Conservation (phyloP, 2,113 vertebrate species). For the Natator depressus region DNA sequence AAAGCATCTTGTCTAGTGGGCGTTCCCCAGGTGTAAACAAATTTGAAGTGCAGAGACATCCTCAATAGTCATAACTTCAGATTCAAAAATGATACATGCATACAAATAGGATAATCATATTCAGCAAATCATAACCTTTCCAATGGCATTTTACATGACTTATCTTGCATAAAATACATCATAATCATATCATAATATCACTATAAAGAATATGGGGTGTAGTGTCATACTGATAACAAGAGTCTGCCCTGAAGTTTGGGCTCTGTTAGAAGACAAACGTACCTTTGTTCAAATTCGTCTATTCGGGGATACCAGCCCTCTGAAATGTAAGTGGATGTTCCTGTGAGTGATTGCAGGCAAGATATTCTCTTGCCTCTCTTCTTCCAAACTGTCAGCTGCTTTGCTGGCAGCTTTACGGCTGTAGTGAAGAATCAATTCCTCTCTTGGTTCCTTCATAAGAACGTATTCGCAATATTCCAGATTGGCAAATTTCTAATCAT, state of each 20-base stretch:
- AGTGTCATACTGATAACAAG: neutral
- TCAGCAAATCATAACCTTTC: no score
- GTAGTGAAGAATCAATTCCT: neutral
- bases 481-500: neutral
- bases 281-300: neutral
- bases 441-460: neutral
- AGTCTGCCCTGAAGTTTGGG: neutral
- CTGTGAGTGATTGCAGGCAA: neutral
- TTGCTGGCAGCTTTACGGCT: neutral
- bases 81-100: no score
- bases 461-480: accelerated
- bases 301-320: neutral
- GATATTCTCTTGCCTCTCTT: neutral
- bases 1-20: no score
- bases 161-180: no score
- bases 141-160: no score
- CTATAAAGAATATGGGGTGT: no score
- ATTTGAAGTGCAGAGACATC: no score
- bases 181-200: no score
- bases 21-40: no score
- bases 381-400: neutral
- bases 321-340: neutral
- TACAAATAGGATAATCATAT: no score
- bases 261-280: neutral
- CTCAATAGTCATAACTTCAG: no score